phyloP scores from a whole-genome alignment of 2,113 vertebrate species.

The Pao palembangensis region DNA sequence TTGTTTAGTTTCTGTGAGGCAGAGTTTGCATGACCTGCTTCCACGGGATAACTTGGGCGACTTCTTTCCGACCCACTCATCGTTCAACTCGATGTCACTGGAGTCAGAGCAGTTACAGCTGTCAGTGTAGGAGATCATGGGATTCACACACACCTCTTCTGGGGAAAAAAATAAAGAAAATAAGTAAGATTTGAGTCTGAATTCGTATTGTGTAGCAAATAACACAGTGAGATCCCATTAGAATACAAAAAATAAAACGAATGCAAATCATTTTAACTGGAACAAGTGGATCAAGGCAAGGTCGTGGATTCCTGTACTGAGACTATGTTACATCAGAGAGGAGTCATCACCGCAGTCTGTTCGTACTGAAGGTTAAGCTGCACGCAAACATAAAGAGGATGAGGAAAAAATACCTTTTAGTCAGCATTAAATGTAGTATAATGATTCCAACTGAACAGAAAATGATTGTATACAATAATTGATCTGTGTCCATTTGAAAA shows the following conservation, averaged over 20 bases:
- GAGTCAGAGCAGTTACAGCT: constrained; percentile 99
- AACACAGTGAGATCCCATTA: too few species aligned
- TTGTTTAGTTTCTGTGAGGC: constrained; percentile 59
- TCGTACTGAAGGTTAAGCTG: constrained; percentile 19
- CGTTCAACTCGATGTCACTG: constrained; percentile 96
- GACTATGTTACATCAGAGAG: constrained; percentile 34
- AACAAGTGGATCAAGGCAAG: background rate
- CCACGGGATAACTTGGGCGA: constrained; percentile 93
- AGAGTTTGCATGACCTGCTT: constrained; percentile 86
- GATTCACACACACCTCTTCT: constrained; percentile 97
- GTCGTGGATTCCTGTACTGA: background rate
- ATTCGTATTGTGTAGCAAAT: too few species aligned
- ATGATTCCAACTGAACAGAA: too few species aligned
- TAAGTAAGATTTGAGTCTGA: too few species aligned
- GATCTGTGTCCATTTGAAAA: too few species aligned
- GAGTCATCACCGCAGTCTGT: constrained; percentile 17
- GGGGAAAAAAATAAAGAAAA: background rate
- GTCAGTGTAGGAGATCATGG: constrained; percentile 91
- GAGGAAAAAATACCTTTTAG: background rate
- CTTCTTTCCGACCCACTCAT: constrained; percentile 96
- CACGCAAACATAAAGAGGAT: too few species aligned
- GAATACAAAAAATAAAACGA: too few species aligned
- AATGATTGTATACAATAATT: background rate
- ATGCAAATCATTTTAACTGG: too few species aligned
- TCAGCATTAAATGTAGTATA: background rate